Conservation (phyloP, 1,140 invertebrate species). For the Ctenoplectra terminalis region DNA sequence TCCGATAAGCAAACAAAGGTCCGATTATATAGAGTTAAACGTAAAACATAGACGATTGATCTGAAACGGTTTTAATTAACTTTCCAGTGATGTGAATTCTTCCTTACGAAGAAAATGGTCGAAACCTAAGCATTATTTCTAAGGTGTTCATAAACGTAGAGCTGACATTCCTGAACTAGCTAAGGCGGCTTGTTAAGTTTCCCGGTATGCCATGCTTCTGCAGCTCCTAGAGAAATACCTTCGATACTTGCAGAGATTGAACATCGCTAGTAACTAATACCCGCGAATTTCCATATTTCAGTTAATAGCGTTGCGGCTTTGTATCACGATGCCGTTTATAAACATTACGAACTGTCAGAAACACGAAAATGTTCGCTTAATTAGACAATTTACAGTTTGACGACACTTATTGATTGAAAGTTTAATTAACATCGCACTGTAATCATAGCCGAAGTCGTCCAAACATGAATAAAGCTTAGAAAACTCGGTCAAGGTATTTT, state of each 20-base stretch:
- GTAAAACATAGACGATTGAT: no score
- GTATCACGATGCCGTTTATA: slow-evolving; percentile 1
- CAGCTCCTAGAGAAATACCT: slow-evolving; percentile 48
- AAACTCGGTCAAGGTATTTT: no score
- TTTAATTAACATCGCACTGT: background rate
- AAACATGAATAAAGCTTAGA: no score
- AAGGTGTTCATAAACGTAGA: slow-evolving; percentile 55
- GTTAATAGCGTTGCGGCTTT: slow-evolving; percentile 31
- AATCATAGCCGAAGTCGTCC: no score
- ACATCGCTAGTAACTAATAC: slow-evolving; percentile 53
- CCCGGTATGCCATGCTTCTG: slow-evolving; percentile 41
- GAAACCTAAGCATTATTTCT: slow-evolving; percentile 42
- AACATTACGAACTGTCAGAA: background rate
- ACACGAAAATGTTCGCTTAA: background rate
- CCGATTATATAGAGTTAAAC: no score
- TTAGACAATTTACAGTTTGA: background rate
- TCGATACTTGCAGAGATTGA: slow-evolving; percentile 63
- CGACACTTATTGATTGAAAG: background rate
- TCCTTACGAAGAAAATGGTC: background rate
- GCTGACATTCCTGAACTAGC: slow-evolving; percentile 47
- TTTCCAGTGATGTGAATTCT: background rate
- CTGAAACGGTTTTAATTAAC: no score
- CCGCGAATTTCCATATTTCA: slow-evolving; percentile 22
- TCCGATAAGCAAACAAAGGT: no score
- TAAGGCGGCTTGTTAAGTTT: slow-evolving; percentile 62